Conservation (phyloP, 1,140 invertebrate species). For the Hyles euphorbiae region DNA sequence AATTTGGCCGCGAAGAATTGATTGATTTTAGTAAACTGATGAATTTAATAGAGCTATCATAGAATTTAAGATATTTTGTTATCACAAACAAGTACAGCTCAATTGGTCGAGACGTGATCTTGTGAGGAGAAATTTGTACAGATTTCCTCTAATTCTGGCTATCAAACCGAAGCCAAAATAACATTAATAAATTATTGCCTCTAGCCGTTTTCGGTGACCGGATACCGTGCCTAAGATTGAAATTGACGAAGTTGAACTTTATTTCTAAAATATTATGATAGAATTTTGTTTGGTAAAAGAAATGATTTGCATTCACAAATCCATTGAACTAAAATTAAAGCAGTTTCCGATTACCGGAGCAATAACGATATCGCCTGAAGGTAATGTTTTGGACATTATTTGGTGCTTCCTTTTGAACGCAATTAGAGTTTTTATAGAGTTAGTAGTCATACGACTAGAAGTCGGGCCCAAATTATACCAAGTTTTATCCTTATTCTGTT, state of each 20-base stretch:
- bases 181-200: slow-evolving; percentile 62
- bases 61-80: too few species aligned
- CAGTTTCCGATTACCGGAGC: slow-evolving; percentile 54
- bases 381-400: slow-evolving; percentile 40
- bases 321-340: slow-evolving; percentile 63
- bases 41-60: too few species aligned
- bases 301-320: slow-evolving; percentile 59
- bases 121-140: slow-evolving; percentile 13
- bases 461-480: too few species aligned
- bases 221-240: slow-evolving; percentile 38
- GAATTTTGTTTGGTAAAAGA: slow-evolving; percentile 10
- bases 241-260: slow-evolving; percentile 20
- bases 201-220: slow-evolving; percentile 48
- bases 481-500: too few species aligned
- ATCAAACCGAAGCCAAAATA: slow-evolving; percentile 45
- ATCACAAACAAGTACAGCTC: not conserved
- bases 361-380: slow-evolving; percentile 51
- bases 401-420: slow-evolving; percentile 24
- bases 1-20: too few species aligned
- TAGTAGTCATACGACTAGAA: not conserved
- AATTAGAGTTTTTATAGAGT: slow-evolving; percentile 19
- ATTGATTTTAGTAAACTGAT: too few species aligned
- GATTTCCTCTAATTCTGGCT: slow-evolving; percentile 42
- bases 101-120: not conserved
- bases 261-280: slow-evolving; percentile 11